Conservation (phyloP, 2,113 vertebrate genomes). For the Anser cygnoides region DNA sequence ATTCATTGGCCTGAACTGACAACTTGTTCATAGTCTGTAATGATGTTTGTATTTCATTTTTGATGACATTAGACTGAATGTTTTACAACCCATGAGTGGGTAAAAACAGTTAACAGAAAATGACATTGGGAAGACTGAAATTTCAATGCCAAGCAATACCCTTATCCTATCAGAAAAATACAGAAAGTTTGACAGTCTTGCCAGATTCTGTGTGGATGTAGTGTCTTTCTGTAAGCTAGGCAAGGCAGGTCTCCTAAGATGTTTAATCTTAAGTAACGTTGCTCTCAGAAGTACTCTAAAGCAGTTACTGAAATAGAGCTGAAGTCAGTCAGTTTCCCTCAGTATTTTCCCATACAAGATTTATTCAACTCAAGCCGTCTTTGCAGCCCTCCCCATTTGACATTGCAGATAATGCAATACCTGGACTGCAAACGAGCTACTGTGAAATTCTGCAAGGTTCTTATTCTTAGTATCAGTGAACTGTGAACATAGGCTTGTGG, state of each 20-base stretch:
- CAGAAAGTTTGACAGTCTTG: not conserved
- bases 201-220: not conserved
- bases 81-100: not conserved
- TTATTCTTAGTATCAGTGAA: not conserved
- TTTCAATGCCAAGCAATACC: not conserved
- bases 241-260: not conserved
- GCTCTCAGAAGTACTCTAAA: not conserved
- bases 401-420: not conserved
- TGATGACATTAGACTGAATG: not conserved
- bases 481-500: not conserved
- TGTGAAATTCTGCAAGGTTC: not conserved
- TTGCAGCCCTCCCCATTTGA: not conserved
- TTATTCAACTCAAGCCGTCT: not conserved
- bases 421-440: not conserved
- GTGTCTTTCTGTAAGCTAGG: not conserved
- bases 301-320: not conserved
- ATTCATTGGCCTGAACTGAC: not conserved
- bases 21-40: not conserved
- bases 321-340: not conserved
- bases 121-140: not conserved
- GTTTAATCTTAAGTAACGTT: not conserved
- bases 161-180: not conserved
- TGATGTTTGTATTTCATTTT: not conserved
- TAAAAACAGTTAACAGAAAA: not conserved
- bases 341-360: not conserved